phyloP scores from a whole-genome alignment of 2,888 invertebrate genomes.

The Ophonus ardosiacus region DNA sequence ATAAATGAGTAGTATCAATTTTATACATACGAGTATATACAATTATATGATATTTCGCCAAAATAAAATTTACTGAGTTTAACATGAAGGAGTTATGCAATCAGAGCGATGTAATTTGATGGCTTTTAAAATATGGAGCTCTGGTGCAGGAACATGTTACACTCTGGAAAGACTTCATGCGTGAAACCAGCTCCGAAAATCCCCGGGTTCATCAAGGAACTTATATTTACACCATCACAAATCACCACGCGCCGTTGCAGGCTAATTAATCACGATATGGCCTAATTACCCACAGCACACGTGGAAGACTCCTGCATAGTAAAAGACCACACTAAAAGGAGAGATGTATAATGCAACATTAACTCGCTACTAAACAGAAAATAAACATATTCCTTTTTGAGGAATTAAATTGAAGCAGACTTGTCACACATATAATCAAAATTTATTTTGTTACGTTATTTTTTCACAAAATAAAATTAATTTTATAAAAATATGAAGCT shows the following conservation, averaged over 20 bases:
- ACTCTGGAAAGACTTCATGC: background rate
- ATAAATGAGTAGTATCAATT: background rate
- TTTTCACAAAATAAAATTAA: too few species aligned
- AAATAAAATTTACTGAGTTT: background rate
- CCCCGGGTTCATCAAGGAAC: conserved; percentile 54
- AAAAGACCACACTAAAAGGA: background rate
- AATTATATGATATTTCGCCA: background rate
- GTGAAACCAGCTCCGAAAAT: conserved; percentile 8
- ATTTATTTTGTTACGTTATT: too few species aligned
- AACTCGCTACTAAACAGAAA: background rate
- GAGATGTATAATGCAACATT: background rate
- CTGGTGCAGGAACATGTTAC: background rate
- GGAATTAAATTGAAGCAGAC: too few species aligned
- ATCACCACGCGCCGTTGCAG: conserved; percentile 41
- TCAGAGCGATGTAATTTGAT: background rate
- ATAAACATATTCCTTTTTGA: background rate
- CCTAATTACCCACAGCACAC: conserved; percentile 52
- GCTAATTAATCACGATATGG: conserved; percentile 56
- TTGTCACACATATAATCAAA: too few species aligned
- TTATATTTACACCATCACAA: conserved; percentile 56
- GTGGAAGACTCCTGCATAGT: background rate
- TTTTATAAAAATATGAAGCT: too few species aligned
- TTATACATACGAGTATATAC: background rate
- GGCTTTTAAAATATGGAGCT: background rate
- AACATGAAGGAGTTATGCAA: background rate